Evolutionary conservation across 2,797 vertebrate species (phyloP), one percentile per base, ranked within the genome.

Genomic region (Anabas testudineus): DNA sequence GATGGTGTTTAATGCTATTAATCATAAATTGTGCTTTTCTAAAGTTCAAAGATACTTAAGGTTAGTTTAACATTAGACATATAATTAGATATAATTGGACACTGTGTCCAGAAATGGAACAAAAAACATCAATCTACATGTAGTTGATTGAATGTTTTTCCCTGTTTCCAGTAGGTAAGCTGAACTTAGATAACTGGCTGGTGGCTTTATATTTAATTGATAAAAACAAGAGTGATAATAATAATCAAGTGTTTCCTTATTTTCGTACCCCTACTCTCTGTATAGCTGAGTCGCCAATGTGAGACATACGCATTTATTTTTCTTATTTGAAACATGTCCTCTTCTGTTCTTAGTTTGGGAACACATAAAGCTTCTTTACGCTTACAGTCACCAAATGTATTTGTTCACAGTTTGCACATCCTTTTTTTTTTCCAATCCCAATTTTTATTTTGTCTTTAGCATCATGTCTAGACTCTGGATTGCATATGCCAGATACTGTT

Each of bases 401-500:
- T 28, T 28, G 1, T 56, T 37, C 70, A 9, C n/a, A 14, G 14
- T 22, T 64, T 19, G 53, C 12, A 41, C 45, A 14, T 46, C 10
- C 2, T 47, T 56, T 53, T 24, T 48, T 69, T 53, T 37, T 72
- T 53, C 53, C n/a, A 22, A 16, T 62, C 37, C 14, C 22, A 24
- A 32, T 43, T 69, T 67, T 75, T 52, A 58, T 55, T 61, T 46
- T 7, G 7, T 32, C 22, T 74, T 62, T 9, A 18, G 60, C 75
- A 24, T 77, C 63, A 76, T 71, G 42, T 15, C n/a, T 28, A 1
- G 46, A 45, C 60, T 71, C 13, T 51, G 66, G 59, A 56, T 71
- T 48, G 30, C 41, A 37, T 64, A 61, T 65, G 77, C 47, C 70
- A 49, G 45, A 16, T 49, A 57, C 47, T 13, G 47, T 28, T 41